Base-by-base conservation (phyloP, 2,888 invertebrate genomes). In the Adineta ricciae region DNA sequence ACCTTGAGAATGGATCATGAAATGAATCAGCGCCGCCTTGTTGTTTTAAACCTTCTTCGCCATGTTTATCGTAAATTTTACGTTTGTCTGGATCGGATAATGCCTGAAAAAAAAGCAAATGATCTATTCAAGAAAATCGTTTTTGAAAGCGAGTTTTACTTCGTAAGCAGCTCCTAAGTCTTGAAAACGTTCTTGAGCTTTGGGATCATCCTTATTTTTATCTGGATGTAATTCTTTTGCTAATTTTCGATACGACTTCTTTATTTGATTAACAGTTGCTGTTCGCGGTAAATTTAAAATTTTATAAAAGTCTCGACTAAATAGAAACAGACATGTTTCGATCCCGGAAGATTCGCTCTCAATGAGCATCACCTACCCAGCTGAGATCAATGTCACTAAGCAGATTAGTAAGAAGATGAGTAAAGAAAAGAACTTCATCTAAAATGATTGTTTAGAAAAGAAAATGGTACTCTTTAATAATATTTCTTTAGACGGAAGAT, bases 141-240 rank as follows among this genome's bases (percentile, higher is more conserved):
- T 16, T 50, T 50, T 46, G 11, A 46, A 8, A 11, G 16, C 32
- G 5, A 9, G 16, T 1, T 98, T 92, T 86, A 91, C 96, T 91
- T 97, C 97, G 90, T 98, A 98, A 0, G 97, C 98, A 19, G 96
- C 96, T 46, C 96, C 95, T 83, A 98, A 92, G 89, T 97, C 96
- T 92, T 96, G 95, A 90, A 99, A 99, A 90, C 96, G 96, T 88
- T 94, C 93, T 0, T 95, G 94, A 0, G 99, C 95, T 84, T 94
- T 93, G 0, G 96, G 95, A 91, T 99, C 97, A 90, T 95, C 94
- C 90, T 94, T 93, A 90, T 99, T 98, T 90, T 96, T 97, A 89
- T 99, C 99, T 24, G 99, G 99, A 93, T 99, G 99, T 87, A 96
- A 91, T 90, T 96, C 95, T 92, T 96, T 97, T 36, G 99, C 99